phyloP scores from a whole-genome alignment of 35 echinoderm and acorn worm genomes.

The Diadema setosum region DNA sequence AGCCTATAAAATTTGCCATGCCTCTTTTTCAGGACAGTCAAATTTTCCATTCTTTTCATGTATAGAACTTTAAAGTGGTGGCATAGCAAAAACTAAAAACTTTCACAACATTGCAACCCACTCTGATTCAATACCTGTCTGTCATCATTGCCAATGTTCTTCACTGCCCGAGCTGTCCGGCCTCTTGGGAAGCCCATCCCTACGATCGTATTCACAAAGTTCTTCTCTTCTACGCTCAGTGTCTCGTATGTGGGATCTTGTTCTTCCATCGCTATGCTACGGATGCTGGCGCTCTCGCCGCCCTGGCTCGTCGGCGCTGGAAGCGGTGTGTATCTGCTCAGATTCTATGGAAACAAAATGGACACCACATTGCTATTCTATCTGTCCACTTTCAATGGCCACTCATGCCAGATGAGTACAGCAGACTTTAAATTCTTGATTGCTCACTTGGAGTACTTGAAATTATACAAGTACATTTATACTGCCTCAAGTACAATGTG shows the following conservation, averaged over 20 bases:
- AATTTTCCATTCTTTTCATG: no score
- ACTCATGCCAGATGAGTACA: neutral
- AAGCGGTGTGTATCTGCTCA: conserved; percentile 55
- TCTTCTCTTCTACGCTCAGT: conserved; percentile 56
- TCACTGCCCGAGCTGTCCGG: conserved; percentile 74
- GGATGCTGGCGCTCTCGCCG: neutral
- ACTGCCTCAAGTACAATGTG: no score
- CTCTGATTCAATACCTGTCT: conserved; percentile 51
- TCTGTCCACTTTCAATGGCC: neutral
- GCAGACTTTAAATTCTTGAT: neutral
- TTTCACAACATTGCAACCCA: no score
- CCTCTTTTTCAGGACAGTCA: no score
- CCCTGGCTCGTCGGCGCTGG: conserved; percentile 29
- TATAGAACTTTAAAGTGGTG: no score
- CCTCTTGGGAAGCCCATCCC: conserved; percentile 86
- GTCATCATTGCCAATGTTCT: conserved; percentile 76
- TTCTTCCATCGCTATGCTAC: neutral
- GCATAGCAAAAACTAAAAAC: no score
- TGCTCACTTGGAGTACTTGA: no score
- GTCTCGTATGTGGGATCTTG: conserved; percentile 45
- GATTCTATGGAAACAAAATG: conserved; percentile 40
- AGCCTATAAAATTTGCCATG: no score
- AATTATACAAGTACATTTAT: no score
- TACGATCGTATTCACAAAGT: conserved; percentile 69
- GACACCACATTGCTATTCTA: neutral